phyloP scores from a whole-genome alignment of 2,113 vertebrate species.

The Scatophagus argus region DNA sequence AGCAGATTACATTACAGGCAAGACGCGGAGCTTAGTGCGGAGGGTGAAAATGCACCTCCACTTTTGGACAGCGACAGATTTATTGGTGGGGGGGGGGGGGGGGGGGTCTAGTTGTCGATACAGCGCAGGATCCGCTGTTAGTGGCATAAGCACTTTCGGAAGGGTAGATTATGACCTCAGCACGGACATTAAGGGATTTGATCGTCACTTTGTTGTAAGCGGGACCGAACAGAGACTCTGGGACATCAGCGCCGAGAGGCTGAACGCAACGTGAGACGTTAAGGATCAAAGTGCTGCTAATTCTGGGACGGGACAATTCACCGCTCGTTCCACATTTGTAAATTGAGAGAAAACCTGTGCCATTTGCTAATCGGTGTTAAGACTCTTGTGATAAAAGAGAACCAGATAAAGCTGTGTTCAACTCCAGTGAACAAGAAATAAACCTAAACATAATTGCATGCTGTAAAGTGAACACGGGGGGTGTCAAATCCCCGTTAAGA shows the following conservation, averaged over 20 bases:
- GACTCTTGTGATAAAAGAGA: slow-evolving; percentile 17
- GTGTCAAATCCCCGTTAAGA: slow-evolving; percentile 58
- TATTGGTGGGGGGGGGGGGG: slow-evolving; percentile 57
- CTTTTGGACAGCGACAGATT: slow-evolving; percentile 63
- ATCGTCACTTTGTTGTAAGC: slow-evolving; percentile 51
- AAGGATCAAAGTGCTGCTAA: slow-evolving; percentile 49
- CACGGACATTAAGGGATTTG: slow-evolving; percentile 70
- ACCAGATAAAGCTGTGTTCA: neutral
- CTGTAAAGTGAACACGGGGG: slow-evolving; percentile 45
- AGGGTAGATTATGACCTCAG: slow-evolving; percentile 77
- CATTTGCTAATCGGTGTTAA: slow-evolving; percentile 23
- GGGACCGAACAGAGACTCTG: slow-evolving; percentile 22
- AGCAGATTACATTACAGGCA: slow-evolving; percentile 76
- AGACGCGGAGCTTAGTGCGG: slow-evolving; percentile 62
- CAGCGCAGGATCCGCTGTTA: slow-evolving; percentile 45
- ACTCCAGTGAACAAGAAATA: neutral
- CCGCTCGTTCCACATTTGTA: neutral
- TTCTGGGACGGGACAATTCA: slow-evolving; percentile 34
- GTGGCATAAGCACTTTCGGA: slow-evolving; percentile 77
- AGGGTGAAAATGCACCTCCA: slow-evolving; percentile 70
- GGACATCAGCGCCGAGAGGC: slow-evolving; percentile 5
- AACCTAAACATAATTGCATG: slow-evolving; percentile 32
- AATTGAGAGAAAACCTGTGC: slow-evolving; percentile 19
- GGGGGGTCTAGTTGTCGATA: slow-evolving; percentile 52
- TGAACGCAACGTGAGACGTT: slow-evolving; percentile 48